These are phyloP conservation scores for Onychostruthus taczanowskii DNA, from an alignment of 2,113 vertebrate genomes.

Conservation along the genomic window DNA sequence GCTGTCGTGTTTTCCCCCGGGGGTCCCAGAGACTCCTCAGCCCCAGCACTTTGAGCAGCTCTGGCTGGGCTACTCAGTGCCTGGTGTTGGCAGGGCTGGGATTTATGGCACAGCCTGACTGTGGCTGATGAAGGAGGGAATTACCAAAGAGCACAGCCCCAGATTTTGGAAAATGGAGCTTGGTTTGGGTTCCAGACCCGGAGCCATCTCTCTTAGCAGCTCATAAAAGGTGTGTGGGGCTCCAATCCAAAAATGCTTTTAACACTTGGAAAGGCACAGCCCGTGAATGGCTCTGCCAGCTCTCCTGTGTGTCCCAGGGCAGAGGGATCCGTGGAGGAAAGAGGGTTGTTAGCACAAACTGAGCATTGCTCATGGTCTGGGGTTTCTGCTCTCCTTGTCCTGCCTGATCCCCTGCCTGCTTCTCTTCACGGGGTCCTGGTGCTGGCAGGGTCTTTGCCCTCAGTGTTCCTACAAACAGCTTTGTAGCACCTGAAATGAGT, in stretches of 20 bases:
- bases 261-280: background rate
- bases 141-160: background rate
- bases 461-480: background rate
- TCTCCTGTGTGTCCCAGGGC: background rate
- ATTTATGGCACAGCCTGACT: background rate
- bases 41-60: background rate
- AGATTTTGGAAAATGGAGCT: background rate
- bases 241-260: conserved; percentile 41
- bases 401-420: background rate
- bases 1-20: background rate
- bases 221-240: conserved; percentile 19
- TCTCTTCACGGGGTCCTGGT: background rate
- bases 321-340: background rate
- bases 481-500: background rate
- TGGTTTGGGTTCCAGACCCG: background rate
- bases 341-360: background rate
- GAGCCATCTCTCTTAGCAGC: background rate
- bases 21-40: background rate
- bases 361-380: background rate
- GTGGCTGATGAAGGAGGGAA: background rate
- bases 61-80: background rate
- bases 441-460: background rate
- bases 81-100: background rate
- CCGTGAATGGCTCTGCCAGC: background rate
- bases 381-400: background rate